phyloP scores from a whole-genome alignment of 2,797 vertebrate genomes.

The Sciurus carolinensis region DNA sequence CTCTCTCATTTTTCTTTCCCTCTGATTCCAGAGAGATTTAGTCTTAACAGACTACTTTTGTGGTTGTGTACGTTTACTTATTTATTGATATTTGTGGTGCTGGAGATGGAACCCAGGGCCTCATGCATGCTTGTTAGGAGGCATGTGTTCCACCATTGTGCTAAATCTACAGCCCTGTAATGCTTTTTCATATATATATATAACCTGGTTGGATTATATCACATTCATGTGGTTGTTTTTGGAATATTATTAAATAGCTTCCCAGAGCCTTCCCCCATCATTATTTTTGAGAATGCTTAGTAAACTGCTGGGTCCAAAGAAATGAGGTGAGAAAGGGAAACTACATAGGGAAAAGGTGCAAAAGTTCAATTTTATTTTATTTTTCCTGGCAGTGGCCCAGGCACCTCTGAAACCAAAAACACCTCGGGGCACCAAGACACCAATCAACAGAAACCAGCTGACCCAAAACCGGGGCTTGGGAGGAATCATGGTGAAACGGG shows the following conservation, averaged over 20 bases:
- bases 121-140: background rate
- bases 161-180: background rate
- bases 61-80: background rate
- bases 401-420: slow-evolving; percentile 96
- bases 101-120: background rate
- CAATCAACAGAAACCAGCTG: slow-evolving; percentile 97
- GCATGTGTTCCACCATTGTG: background rate
- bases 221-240: background rate
- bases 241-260: slow-evolving; percentile 8
- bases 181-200: background rate
- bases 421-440: slow-evolving; percentile 95
- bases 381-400: slow-evolving; percentile 90
- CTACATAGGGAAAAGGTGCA: background rate
- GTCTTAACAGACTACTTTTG: background rate
- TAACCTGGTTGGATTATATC: slow-evolving; percentile 1
- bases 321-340: background rate
- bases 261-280: background rate
- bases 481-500: slow-evolving; percentile 94
- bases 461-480: slow-evolving; percentile 93
- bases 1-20: background rate
- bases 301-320: background rate
- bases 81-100: background rate
- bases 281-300: background rate
- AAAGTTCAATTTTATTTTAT: background rate
- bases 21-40: background rate